Conservation (phyloP, 1,140 invertebrate species). For the Holcopasites calliopsidis region DNA sequence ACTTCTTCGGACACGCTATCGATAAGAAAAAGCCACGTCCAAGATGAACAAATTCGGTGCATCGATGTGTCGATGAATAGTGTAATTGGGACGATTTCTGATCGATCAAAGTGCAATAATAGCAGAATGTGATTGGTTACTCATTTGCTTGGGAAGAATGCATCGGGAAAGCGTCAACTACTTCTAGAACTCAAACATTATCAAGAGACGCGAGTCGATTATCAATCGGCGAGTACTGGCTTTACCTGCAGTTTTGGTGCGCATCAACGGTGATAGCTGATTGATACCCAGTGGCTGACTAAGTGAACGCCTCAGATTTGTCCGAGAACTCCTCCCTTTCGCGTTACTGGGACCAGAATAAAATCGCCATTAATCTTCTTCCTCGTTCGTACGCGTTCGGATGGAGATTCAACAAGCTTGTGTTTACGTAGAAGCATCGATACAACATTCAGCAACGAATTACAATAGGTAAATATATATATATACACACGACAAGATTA, state of each 20-base stretch:
- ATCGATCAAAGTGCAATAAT: neutral
- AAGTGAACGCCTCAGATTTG: conserved; percentile 84
- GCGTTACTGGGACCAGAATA: conserved; percentile 72
- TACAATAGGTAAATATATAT: conserved; percentile 52
- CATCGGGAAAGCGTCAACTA: conserved; percentile 26
- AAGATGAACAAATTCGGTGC: neutral
- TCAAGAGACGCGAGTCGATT: neutral
- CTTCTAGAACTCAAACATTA: conserved; percentile 23
- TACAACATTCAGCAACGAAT: conserved; percentile 72
- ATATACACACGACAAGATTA: conserved; percentile 51
- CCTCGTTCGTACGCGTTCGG: conserved; percentile 16
- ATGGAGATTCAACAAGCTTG: conserved; percentile 73
- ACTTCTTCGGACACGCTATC: neutral
- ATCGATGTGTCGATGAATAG: neutral
- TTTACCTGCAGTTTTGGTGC: conserved; percentile 80
- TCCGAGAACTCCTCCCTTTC: conserved; percentile 79
- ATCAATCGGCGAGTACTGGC: neutral
- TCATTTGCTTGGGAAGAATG: conserved; percentile 38
- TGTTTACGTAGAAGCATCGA: conserved; percentile 66
- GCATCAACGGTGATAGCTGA: conserved; percentile 82
- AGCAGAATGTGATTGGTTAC: neutral
- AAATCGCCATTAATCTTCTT: conserved; percentile 34
- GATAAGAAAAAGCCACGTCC: neutral
- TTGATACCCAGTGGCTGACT: conserved; percentile 88
- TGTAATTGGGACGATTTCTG: neutral